Conservation (phyloP, 37 sponge, comb jelly and placozoan species). For the Hexactinellida sp. region DNA sequence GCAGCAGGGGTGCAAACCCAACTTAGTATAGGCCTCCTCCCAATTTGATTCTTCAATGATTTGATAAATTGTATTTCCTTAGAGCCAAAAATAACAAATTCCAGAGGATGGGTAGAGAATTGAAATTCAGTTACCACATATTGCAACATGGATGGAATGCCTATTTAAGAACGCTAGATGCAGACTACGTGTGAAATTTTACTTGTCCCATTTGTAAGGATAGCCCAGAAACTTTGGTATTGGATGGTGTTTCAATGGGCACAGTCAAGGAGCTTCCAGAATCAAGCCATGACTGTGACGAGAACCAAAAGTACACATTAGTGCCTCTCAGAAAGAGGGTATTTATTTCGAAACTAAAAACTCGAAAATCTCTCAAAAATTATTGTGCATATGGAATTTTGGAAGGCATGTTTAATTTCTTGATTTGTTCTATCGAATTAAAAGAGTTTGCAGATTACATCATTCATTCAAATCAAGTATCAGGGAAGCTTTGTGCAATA, state of each 20-base stretch:
- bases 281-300: background rate
- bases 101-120: background rate
- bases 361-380: background rate
- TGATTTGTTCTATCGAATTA: background rate
- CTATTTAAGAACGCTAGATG: background rate
- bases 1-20: too few species aligned
- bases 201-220: background rate
- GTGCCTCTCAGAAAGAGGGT: background rate
- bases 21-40: too few species aligned
- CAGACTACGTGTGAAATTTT: background rate
- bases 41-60: too few species aligned
- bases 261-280: background rate
- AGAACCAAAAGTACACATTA: background rate
- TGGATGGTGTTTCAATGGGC: background rate
- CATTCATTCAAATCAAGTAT: background rate
- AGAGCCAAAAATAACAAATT: background rate
- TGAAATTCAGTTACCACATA: background rate
- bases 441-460: background rate
- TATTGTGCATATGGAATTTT: background rate
- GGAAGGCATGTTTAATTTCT: background rate
- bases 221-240: background rate
- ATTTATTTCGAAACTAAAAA: background rate
- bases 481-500: too few species aligned
- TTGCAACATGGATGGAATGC: background rate
- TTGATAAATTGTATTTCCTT: too few species aligned